Evolutionary conservation across 2,113 vertebrate species (phyloP), one percentile per base, ranked within the genome.

Genomic region (Ceyx cyanopectus): DNA sequence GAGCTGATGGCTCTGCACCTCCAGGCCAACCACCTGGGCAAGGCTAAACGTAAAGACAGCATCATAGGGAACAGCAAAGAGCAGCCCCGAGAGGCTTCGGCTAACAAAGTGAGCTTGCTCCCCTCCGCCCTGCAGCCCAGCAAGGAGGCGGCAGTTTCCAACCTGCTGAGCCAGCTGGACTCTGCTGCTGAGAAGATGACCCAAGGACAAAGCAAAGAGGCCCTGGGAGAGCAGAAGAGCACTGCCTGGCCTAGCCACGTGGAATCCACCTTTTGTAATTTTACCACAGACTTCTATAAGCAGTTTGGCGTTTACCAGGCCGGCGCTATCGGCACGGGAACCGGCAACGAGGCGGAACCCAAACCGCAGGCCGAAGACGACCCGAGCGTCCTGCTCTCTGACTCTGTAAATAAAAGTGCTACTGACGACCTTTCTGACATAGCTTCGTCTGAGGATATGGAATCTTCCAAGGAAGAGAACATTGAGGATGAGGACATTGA

Each of bases 1-100:
- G 99, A 99, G 95, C 97, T 99, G 23, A 99, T 99, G 99, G 99
- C 99, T 74, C 98, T 99, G 50, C 99, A 99, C 82, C 98, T 99
- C 69, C 99, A 99, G 97, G 99, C 99, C 93, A 99, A 99, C 90
- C 99, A 99, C 95, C 82, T 99, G 87, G 98, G 99, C 74, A 99
- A 99, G 87, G 97, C 98, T 8, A 98, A 98, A 70, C 97, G 98
- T 90, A 98, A 98, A 87, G 98, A 98, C 78, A 97, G 74, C 15
- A 21, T 96, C 54, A 27, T 94, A 23, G 98, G 97, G 70, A 96
- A 97, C 87, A 97, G 95, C 94, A 98, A 98, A 90, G 99, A 99
- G 21, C 98, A 97, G 48, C 85, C 85, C 17, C 98, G 98, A 62
- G 98, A 98, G 94, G 94, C 97, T 82, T 87, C 93, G 0, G 87